phyloP scores from a whole-genome alignment of 2,797 vertebrate genomes.

The Rhinophrynus dorsalis region DNA sequence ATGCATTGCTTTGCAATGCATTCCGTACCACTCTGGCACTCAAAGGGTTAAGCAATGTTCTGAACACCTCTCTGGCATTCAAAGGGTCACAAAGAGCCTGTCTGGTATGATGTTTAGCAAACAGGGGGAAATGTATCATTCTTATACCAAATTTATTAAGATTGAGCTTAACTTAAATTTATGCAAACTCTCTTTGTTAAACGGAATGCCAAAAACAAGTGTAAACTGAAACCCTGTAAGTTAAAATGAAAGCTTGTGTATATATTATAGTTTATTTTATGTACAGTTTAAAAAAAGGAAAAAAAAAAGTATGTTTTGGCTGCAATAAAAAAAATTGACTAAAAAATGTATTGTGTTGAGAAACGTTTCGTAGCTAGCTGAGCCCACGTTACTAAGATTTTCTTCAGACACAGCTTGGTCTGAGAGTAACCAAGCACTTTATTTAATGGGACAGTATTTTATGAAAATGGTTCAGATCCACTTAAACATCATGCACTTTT shows the following conservation, averaged over 20 bases:
- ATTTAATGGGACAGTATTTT: no score
- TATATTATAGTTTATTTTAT: slow-evolving; percentile 80
- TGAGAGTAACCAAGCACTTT: no score
- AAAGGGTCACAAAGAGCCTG: slow-evolving; percentile 41
- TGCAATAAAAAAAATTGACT: slow-evolving; percentile 72
- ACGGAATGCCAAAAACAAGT: slow-evolving; percentile 73
- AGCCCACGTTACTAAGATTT: slow-evolving; percentile 52
- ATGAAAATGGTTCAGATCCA: no score
- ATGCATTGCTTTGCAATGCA: no score
- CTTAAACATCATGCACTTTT: no score
- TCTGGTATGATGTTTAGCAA: slow-evolving; percentile 65
- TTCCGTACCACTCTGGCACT: no score
- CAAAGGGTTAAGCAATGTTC: no score
- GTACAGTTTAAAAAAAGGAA: slow-evolving; percentile 76
- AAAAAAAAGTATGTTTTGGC: slow-evolving; percentile 70
- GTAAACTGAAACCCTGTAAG: slow-evolving; percentile 72
- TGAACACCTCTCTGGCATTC: no score
- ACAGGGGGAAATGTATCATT: slow-evolving; percentile 57
- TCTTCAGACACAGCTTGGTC: slow-evolving; percentile 47
- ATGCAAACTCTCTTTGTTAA: slow-evolving; percentile 70
- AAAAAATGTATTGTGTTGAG: slow-evolving; percentile 61
- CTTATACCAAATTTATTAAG: slow-evolving; percentile 69
- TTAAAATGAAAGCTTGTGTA: slow-evolving; percentile 71
- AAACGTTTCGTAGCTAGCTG: slow-evolving; percentile 60
- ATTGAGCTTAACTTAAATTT: slow-evolving; percentile 63